phyloP scores from a whole-genome alignment of 2,888 invertebrate genomes.

The Rhingia campestris region DNA sequence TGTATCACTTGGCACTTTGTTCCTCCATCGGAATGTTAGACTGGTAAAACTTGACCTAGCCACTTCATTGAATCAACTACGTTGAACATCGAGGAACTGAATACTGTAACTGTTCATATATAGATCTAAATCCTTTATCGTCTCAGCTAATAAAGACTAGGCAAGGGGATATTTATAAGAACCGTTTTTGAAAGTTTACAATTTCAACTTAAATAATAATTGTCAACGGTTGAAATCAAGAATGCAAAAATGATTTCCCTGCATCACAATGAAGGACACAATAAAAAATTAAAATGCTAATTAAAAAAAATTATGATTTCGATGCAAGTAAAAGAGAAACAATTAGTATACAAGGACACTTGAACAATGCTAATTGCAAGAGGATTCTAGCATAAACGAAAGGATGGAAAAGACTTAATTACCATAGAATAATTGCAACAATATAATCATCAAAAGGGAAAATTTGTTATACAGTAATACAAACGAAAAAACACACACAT shows the following conservation, averaged over 20 bases:
- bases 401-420: constrained; percentile 48
- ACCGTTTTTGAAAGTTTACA: too few species aligned
- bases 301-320: constrained; percentile 46
- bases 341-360: constrained; percentile 45
- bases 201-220: too few species aligned
- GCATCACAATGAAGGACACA: neutral
- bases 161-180: too few species aligned
- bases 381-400: constrained; percentile 37
- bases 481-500: constrained; percentile 34
- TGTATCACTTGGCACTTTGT: too few species aligned
- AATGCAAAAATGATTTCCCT: neutral
- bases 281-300: constrained; percentile 37
- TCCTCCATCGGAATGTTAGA: too few species aligned
- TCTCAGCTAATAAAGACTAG: too few species aligned
- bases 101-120: too few species aligned
- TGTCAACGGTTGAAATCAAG: too few species aligned
- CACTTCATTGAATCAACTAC: too few species aligned
- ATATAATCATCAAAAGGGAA: constrained; percentile 53
- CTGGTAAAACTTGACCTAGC: too few species aligned
- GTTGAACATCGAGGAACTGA: too few species aligned
- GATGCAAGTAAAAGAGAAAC: constrained; percentile 7
- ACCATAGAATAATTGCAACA: constrained; percentile 66
- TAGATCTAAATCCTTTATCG: too few species aligned
- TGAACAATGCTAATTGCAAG: constrained; percentile 62
- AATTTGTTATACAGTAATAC: constrained; percentile 32